Conservation (phyloP, 2,888 invertebrate genomes). For the Synergus itoensis region DNA sequence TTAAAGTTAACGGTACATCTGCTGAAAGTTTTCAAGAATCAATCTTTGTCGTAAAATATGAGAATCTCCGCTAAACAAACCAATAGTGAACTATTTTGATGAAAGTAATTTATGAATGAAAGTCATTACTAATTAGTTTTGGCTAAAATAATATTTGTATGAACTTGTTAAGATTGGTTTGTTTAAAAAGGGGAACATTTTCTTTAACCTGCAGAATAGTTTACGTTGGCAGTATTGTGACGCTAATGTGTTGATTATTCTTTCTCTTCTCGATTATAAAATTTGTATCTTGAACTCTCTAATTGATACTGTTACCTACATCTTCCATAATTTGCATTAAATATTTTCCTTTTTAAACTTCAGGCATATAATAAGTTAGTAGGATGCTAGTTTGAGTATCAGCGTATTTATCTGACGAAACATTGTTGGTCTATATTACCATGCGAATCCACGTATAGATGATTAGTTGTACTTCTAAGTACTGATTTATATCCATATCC, state of each 20-base stretch:
- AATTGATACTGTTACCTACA: not conserved
- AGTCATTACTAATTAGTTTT: not conserved
- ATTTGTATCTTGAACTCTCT: not conserved
- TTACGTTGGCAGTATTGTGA: conserved; percentile 12
- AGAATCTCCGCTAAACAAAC: conserved; percentile 9
- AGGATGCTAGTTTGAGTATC: not conserved
- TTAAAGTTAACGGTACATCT: conserved; percentile 85
- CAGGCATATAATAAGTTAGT: not conserved
- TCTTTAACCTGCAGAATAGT: not conserved
- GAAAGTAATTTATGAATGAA: not conserved
- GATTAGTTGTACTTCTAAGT: conserved; percentile 5
- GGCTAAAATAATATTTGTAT: not conserved
- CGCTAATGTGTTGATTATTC: conserved; percentile 9
- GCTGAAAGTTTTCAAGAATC: not conserved
- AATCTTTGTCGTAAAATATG: not conserved
- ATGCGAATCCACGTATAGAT: not conserved
- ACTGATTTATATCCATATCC: not conserved
- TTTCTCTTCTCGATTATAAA: conserved; percentile 12
- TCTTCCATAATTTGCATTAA: not conserved
- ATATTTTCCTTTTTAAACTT: not conserved
- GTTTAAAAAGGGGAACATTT: conserved; percentile 14
- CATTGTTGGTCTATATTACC: not conserved
- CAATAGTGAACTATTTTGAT: not conserved
- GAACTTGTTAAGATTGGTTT: conserved; percentile 3
- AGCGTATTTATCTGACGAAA: not conserved